These are phyloP conservation scores for Columba livia DNA, from an alignment of 2,113 vertebrate genomes.

Conservation along the genomic window DNA sequence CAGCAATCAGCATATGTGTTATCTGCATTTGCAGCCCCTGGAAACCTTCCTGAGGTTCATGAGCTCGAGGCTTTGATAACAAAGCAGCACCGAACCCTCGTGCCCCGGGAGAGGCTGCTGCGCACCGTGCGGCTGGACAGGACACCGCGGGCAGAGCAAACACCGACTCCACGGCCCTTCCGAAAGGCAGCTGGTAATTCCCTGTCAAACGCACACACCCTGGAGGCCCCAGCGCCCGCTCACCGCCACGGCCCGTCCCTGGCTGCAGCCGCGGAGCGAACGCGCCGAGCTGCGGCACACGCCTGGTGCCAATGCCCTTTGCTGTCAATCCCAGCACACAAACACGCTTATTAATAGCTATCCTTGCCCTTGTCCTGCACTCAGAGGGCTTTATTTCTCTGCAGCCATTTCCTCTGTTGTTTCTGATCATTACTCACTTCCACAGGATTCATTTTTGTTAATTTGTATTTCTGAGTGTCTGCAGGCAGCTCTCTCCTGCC, in stretches of 20 bases:
- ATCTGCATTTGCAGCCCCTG: constrained; percentile 42
- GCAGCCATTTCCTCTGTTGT: not conserved
- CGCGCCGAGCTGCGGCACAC: not conserved
- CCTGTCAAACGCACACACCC: not conserved
- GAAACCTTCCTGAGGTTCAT: constrained; percentile 30
- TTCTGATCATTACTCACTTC: not conserved
- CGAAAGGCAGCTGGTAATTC: not conserved
- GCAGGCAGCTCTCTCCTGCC: not conserved
- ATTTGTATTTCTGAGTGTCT: not conserved
- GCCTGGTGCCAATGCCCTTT: not conserved
- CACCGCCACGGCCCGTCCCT: not conserved
- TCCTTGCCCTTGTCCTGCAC: not conserved
- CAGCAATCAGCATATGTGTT: constrained; percentile 5
- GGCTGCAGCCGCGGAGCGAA: not conserved
- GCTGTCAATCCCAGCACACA: not conserved
- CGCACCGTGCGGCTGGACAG: not conserved
- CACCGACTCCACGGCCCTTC: not conserved
- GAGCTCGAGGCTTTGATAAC: constrained; percentile 16
- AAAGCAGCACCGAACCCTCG: not conserved
- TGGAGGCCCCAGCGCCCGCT: not conserved
- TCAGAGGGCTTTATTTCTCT: not conserved
- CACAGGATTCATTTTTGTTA: not conserved
- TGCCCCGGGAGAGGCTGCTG: not conserved
- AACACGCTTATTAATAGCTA: not conserved
- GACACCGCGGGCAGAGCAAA: not conserved